These are phyloP conservation scores for Lepisosteus oculatus DNA, from an alignment of 2,113 vertebrate genomes.

Conservation along the genomic window DNA sequence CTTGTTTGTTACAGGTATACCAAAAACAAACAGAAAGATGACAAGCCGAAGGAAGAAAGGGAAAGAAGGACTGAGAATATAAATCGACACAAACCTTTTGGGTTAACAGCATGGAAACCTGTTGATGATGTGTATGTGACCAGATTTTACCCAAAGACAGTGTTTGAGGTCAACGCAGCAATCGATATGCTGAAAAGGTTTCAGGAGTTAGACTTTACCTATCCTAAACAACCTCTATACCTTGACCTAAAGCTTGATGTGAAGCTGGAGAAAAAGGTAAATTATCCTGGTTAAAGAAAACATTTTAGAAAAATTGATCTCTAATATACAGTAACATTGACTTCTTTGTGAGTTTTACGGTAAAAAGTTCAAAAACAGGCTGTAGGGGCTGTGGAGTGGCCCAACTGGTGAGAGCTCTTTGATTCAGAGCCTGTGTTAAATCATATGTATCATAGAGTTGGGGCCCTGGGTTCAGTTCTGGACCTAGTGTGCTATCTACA, in stretches of 20 bases:
- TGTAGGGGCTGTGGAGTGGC: too few relatives aligned
- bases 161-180: slow-evolving; percentile 54
- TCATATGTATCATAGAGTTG: too few relatives aligned
- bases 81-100: slow-evolving; percentile 56
- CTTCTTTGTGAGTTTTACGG: too few relatives aligned
- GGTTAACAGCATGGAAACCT: slow-evolving; percentile 59
- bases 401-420: too few relatives aligned
- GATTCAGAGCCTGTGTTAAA: too few relatives aligned
- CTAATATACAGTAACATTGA: too few relatives aligned
- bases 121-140: slow-evolving; percentile 82
- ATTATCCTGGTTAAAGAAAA: neutral
- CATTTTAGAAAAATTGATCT: too few relatives aligned
- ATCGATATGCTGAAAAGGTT: slow-evolving; percentile 79
- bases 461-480: too few relatives aligned
- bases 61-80: slow-evolving; percentile 46
- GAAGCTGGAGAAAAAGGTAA: slow-evolving; percentile 86
- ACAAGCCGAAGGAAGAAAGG: slow-evolving; percentile 43
- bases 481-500: too few relatives aligned
- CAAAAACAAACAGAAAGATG: slow-evolving; percentile 39
- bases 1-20: slow-evolving; percentile 40
- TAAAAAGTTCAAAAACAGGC: too few relatives aligned
- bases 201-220: slow-evolving; percentile 79
- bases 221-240: slow-evolving; percentile 68
- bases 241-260: slow-evolving; percentile 79
- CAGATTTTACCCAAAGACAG: slow-evolving; percentile 62